These are phyloP conservation scores for Anneissia japonica DNA, from an alignment of 35 echinoderm and acorn worm species.

Conservation along the genomic window DNA sequence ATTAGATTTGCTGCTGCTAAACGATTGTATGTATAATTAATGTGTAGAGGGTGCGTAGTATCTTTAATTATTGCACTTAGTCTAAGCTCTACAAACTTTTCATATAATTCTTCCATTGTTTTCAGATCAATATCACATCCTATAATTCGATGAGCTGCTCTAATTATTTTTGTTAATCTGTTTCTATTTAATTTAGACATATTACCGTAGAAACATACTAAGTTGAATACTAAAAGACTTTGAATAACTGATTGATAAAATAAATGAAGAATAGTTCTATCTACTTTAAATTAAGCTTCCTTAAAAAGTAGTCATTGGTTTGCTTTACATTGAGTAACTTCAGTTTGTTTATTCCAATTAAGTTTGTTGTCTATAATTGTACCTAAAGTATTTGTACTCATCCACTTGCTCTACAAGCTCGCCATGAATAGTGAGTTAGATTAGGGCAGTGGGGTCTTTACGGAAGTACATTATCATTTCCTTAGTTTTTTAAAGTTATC, in stretches of 20 bases:
- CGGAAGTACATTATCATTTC: conserved; percentile 31
- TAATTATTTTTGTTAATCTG: neutral
- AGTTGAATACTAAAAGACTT: neutral
- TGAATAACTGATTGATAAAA: conserved; percentile 16
- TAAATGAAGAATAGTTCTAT: conserved; percentile 2
- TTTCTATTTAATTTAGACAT: neutral
- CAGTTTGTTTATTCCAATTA: neutral
- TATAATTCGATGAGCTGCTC: neutral
- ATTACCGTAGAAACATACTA: neutral
- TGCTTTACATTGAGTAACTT: neutral
- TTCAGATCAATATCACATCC: no score
- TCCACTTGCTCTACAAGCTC: conserved; percentile 6
- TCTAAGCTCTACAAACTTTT: no score
- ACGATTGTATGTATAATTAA: no score
- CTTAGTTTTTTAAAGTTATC: conserved; percentile 25
- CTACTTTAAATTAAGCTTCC: conserved; percentile 9
- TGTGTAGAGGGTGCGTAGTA: no score
- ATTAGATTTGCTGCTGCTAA: no score
- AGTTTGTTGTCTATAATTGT: conserved; percentile 15
- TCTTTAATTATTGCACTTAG: no score
- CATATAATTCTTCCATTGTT: no score
- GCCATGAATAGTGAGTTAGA: neutral
- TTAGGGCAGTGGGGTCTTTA: neutral
- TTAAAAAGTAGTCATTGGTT: neutral
- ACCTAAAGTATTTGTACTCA: conserved; percentile 31